Percentiles rank a stretch among this genome's conserved stretches.
These are phyloP conservation scores for Malthinus seriepunctatus DNA, from an alignment of 2,888 invertebrate species.

Conservation along the genomic window DNA sequence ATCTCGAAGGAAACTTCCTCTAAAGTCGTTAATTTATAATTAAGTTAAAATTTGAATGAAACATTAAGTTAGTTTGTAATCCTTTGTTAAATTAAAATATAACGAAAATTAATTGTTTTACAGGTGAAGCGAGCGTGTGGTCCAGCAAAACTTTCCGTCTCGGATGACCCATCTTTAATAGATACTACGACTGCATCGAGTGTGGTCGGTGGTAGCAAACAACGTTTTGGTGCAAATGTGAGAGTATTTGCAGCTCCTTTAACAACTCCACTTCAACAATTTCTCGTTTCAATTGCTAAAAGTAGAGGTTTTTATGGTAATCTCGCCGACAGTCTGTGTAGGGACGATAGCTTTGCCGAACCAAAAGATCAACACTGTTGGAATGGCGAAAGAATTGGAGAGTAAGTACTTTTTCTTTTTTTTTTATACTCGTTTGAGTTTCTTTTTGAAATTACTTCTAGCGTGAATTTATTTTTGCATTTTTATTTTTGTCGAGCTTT, in stretches of 20 bases:
- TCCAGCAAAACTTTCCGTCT: constrained; percentile 45
- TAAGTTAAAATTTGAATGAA: no score
- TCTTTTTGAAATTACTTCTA: no score
- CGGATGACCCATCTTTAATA: constrained; percentile 33
- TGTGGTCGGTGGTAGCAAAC: constrained; percentile 40
- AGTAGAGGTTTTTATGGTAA: constrained; percentile 84
- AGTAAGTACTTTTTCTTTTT: constrained; percentile 62
- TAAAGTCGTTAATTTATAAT: no score
- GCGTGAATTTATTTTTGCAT: no score
- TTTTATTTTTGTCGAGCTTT: no score
- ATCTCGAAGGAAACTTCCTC: no score
- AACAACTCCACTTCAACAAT: constrained; percentile 66
- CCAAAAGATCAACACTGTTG: constrained; percentile 73
- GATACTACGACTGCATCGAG: constrained; percentile 22
- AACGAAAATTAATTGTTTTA: constrained; percentile 31
- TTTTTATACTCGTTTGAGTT: background rate
- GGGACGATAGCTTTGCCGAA: constrained; percentile 70
- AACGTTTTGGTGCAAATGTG: constrained; percentile 48
- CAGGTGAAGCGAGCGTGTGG: constrained; percentile 63
- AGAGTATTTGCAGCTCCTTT: constrained; percentile 62
- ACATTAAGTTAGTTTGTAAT: no score
- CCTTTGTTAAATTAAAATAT: background rate
- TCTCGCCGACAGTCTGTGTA: constrained; percentile 79
- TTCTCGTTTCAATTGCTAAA: constrained; percentile 66
- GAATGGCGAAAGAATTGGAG: constrained; percentile 78